Evolutionary conservation across 2,888 invertebrate species (phyloP).

Genomic region (Leistus spinibarbis): DNA sequence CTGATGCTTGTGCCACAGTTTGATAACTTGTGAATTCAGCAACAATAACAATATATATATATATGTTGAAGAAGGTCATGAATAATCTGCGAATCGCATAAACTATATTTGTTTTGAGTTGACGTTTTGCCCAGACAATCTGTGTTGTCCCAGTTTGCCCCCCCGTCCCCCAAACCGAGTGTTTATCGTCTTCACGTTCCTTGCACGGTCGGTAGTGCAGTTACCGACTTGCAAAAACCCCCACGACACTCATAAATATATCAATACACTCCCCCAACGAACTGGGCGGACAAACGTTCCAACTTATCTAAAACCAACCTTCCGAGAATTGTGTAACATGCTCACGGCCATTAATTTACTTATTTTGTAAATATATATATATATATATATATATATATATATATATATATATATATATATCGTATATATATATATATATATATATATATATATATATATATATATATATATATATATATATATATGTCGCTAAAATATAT

Average conservation of each 20-base stretch:
- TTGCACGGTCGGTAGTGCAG: background rate
- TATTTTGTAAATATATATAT: too few species aligned
- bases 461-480: too few species aligned
- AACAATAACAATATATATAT: background rate
- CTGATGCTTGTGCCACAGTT: too few species aligned
- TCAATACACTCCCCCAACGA: slow-evolving; percentile 10
- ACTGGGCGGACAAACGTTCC: background rate
- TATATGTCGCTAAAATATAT: too few species aligned
- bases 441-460: too few species aligned
- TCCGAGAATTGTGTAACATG: background rate
- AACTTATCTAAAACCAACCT: background rate
- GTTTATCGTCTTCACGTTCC: background rate
- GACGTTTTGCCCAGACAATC: background rate
- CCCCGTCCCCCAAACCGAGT: background rate
- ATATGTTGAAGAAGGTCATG: background rate
- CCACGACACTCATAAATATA: slow-evolving; percentile 28
- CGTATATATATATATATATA: too few species aligned
- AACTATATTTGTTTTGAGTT: too few species aligned
- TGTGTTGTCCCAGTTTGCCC: background rate
- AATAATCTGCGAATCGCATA: background rate
- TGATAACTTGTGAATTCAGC: too few species aligned
- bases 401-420: too few species aligned
- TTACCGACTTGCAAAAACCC: background rate
- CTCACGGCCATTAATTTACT: too few species aligned
- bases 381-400: too few species aligned